Conservation (phyloP, 2,113 vertebrate species). For the Neogale vison region DNA sequence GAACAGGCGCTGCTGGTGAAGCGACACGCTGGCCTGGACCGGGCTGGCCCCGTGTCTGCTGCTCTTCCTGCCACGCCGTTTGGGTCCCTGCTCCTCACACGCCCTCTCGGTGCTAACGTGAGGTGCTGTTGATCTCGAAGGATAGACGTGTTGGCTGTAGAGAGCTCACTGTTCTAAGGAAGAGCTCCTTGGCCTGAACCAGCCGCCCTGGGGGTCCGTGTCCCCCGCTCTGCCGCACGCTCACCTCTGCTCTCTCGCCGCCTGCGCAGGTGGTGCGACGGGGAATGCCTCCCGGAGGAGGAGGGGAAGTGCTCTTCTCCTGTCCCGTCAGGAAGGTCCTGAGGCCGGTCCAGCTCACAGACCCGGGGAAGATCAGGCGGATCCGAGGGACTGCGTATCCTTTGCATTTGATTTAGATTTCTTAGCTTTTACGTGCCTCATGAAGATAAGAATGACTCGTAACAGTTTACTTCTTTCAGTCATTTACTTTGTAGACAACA, state of each 20-base stretch:
- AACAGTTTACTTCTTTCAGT: not conserved
- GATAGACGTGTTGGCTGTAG: not conserved
- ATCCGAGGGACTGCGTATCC: slow-evolving; percentile 99
- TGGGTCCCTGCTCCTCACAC: not conserved
- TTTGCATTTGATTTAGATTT: slow-evolving; percentile 65
- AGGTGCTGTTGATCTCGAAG: not conserved
- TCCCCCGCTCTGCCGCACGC: not conserved
- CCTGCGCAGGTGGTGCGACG: slow-evolving; percentile 90
- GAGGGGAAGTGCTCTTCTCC: slow-evolving; percentile 93
- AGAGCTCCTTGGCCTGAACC: not conserved
- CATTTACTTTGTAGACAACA: not conserved
- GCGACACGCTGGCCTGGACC: too few species aligned
- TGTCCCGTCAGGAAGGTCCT: slow-evolving; percentile 92
- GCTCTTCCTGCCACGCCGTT: not conserved
- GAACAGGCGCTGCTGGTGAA: not conserved
- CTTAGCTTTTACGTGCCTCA: not conserved
- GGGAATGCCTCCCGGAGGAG: slow-evolving; percentile 96
- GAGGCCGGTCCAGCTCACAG: slow-evolving; percentile 91
- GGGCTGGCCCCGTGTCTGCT: not conserved
- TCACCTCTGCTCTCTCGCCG: not conserved
- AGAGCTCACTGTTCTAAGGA: not conserved
- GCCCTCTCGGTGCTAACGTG: not conserved
- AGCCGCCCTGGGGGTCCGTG: not conserved
- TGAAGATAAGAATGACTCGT: not conserved
- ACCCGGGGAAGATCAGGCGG: slow-evolving; percentile 97